Base-by-base conservation (phyloP, 2,113 vertebrate genomes). In the Speoplatyrhinus poulsoni region DNA sequence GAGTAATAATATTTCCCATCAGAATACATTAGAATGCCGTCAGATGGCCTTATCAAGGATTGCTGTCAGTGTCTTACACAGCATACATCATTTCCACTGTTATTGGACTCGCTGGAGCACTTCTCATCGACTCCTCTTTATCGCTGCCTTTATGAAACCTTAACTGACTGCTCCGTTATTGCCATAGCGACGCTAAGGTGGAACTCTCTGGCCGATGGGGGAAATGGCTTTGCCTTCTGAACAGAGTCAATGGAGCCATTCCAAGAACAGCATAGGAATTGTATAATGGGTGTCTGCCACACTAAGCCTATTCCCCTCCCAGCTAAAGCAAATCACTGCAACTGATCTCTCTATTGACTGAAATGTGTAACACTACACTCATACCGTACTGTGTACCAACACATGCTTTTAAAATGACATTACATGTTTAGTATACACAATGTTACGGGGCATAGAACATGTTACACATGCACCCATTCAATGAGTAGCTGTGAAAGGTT, bases 1-100 rank as follows among this genome's bases (percentile, higher is more conserved):
- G 67, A 82, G 82, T 65, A 85, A 83, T 85, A 80, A 87, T 83
- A 82, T 81, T 79, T 75, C 75, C 76, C 76, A 80, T 81, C 52
- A 62, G 47, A 26, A 16, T 48, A 50, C 67, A 69, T 60, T 60
- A 60, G 69, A 66, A 54, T 46, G 13, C 64, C 65, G 79, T 84
- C 75, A 76, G 64, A 64, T 53, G 58, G 59, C 67, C 72, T 82
- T 76, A 84, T 90, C 82, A 79, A 68, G 62, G 72, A 75, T 63
- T 17, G 72, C 69, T 77, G 77, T 80, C 79, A 70, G 61, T 32
- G 63, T 72, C 48, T 77, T 69, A 71, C 66, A 71, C 60, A 47
- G 76, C 79, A 65, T 67, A 83, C 75, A 65, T 78, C 80, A 80
- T 86, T 80, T 70, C 32, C 68, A 0, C 68, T 12, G 56, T 33